Evolutionary conservation across 2,797 vertebrate species (phyloP).

Genomic region (Cyclopterus lumpus): DNA sequence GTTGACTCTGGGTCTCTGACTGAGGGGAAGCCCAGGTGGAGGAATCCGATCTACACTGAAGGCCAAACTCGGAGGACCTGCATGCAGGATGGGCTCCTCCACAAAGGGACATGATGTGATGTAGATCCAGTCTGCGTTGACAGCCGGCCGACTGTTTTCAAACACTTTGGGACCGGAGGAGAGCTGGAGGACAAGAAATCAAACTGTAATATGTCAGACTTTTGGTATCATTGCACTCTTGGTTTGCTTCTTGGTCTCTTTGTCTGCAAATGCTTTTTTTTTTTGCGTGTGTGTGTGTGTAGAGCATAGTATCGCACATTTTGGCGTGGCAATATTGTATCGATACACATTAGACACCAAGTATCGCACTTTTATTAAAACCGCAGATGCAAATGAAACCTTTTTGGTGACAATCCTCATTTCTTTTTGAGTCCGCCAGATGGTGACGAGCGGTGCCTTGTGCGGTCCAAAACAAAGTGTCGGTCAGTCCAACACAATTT

Average conservation of each 20-base stretch:
- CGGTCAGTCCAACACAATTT: no score
- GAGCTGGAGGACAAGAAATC: slow-evolving; percentile 29
- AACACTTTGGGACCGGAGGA: no score
- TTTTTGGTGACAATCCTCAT: not conserved
- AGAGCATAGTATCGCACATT: not conserved
- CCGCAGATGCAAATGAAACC: not conserved
- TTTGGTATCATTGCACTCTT: slow-evolving; percentile 22
- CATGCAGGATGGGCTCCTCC: not conserved
- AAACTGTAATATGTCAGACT: slow-evolving; percentile 17
- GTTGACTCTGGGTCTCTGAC: slow-evolving; percentile 17
- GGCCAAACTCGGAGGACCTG: slow-evolving; percentile 3
- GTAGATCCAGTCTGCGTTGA: slow-evolving; percentile 10
- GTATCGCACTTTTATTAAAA: not conserved
- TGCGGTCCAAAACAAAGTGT: not conserved
- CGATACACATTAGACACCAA: no score
- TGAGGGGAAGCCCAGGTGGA: slow-evolving; percentile 22
- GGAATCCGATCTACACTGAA: slow-evolving; percentile 23
- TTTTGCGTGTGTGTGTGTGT: no score
- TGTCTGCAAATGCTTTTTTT: not conserved
- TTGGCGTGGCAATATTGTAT: no score
- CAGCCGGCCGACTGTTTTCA: slow-evolving; percentile 31
- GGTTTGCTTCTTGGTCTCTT: not conserved
- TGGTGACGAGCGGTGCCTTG: not conserved
- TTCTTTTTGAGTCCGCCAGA: not conserved
- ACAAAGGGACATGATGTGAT: slow-evolving; percentile 31